A percentile compares a stretch with the other conserved stretches of the same genome.
These are phyloP conservation scores for Chirona hameri DNA, from an alignment of 2,888 invertebrate species.

Conservation along the genomic window DNA sequence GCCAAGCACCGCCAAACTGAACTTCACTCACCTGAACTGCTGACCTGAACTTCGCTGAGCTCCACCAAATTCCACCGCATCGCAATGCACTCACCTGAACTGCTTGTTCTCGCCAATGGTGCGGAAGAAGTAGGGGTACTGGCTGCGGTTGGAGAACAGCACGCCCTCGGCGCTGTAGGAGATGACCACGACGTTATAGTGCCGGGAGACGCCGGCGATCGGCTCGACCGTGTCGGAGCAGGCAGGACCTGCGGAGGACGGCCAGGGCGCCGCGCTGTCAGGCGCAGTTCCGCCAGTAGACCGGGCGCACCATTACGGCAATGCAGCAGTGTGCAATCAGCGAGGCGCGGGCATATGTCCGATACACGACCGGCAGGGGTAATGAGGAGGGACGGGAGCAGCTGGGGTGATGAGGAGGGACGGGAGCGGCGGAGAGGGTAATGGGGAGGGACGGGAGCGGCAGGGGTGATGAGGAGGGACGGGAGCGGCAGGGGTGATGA, in stretches of 20 bases:
- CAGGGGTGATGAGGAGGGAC: not conserved
- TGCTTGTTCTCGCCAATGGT: slow-evolving; percentile 74
- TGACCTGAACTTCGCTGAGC: too few relatives aligned
- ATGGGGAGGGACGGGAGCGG: too few relatives aligned
- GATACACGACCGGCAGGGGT: too few relatives aligned
- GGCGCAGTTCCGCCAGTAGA: not conserved
- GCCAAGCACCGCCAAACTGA: too few relatives aligned
- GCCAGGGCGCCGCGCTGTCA: not conserved
- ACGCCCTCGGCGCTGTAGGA: slow-evolving; percentile 76
- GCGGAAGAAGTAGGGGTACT: slow-evolving; percentile 73
- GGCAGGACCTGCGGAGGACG: slow-evolving; percentile 58
- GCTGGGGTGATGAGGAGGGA: not conserved
- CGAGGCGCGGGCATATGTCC: too few relatives aligned
- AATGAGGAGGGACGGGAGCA: too few relatives aligned
- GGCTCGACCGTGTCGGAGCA: slow-evolving; percentile 79
- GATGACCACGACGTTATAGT: slow-evolving; percentile 66
- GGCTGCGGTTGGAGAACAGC: slow-evolving; percentile 62
- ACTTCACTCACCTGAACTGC: too few relatives aligned
- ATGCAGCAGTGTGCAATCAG: too few relatives aligned
- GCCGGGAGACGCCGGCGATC: slow-evolving; percentile 68
- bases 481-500: not conserved
- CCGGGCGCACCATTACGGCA: too few relatives aligned
- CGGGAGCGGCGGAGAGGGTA: not conserved
- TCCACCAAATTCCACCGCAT: too few relatives aligned
- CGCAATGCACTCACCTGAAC: slow-evolving; percentile 52